Conservation (phyloP, 1,140 invertebrate genomes). For the Bombus waltoni region DNA sequence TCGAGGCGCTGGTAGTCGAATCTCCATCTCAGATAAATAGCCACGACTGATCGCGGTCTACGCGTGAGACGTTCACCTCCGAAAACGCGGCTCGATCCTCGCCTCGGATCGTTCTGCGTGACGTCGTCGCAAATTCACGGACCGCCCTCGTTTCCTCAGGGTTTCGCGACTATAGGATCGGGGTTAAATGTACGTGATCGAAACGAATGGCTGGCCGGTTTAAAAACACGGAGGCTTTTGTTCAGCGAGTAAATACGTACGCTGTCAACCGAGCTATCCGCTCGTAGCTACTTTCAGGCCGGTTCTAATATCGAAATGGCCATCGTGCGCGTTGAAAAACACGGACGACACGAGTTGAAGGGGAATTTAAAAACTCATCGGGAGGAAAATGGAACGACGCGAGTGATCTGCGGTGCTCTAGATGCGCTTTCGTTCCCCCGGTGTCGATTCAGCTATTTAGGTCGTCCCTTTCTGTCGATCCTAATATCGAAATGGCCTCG, state of each 20-base stretch:
- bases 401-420: not conserved
- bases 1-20: conserved; percentile 63
- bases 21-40: conserved; percentile 68
- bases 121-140: not conserved
- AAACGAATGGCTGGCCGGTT: not conserved
- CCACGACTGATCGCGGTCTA: conserved; percentile 12
- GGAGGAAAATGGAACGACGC: not conserved
- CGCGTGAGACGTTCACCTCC: conserved; percentile 29
- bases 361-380: conserved; percentile 5
- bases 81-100: conserved; percentile 26
- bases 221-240: not conserved
- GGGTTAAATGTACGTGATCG: not conserved
- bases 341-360: not conserved
- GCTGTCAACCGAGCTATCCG: too few species aligned
- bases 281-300: not conserved
- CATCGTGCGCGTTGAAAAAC: not conserved
- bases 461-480: conserved; percentile 16
- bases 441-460: conserved; percentile 19
- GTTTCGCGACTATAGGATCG: not conserved
- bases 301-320: conserved; percentile 42
- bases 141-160: conserved; percentile 15
- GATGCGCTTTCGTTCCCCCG: not conserved
- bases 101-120: conserved; percentile 7
- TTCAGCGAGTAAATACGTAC: not conserved
- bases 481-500: conserved; percentile 44